Conservation (phyloP, 2,113 vertebrate genomes). For the Platanista minor region DNA sequence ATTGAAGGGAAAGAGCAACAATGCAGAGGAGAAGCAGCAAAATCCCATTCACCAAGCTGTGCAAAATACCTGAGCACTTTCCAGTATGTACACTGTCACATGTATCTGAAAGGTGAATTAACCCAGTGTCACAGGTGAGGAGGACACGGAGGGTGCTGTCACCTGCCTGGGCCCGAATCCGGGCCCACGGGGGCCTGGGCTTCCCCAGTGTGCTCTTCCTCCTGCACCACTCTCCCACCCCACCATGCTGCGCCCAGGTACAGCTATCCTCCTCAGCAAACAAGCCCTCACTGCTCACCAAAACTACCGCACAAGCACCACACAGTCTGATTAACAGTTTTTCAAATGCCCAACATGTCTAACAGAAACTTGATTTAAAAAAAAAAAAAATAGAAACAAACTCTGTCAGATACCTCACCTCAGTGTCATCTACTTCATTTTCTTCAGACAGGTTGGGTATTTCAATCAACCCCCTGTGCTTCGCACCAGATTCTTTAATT, state of each 20-base stretch:
- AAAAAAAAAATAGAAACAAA: not conserved
- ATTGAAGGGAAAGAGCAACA: not conserved
- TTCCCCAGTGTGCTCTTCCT: not conserved
- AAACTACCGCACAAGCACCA: not conserved
- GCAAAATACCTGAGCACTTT: not conserved
- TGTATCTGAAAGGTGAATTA: not conserved
- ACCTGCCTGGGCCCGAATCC: not conserved
- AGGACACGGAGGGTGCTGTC: not conserved
- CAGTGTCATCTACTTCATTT: constrained; percentile 82
- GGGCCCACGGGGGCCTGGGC: not conserved
- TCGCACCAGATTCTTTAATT: constrained; percentile 79
- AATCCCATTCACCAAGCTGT: not conserved
- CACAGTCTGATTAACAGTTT: not conserved
- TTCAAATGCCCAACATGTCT: not conserved
- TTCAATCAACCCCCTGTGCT: constrained; percentile 81
- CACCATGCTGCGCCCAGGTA: not conserved
- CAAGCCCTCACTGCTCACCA: not conserved
- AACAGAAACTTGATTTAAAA: not conserved
- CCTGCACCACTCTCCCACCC: not conserved
- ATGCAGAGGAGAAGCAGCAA: not conserved
- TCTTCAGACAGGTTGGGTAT: constrained; percentile 84
- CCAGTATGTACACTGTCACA: accelerated
- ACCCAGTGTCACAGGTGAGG: not conserved
- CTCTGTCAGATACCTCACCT: constrained; percentile 74
- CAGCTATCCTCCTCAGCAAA: not conserved